phyloP scores from a whole-genome alignment of 2,113 vertebrate species.

The Sardina pilchardus region DNA sequence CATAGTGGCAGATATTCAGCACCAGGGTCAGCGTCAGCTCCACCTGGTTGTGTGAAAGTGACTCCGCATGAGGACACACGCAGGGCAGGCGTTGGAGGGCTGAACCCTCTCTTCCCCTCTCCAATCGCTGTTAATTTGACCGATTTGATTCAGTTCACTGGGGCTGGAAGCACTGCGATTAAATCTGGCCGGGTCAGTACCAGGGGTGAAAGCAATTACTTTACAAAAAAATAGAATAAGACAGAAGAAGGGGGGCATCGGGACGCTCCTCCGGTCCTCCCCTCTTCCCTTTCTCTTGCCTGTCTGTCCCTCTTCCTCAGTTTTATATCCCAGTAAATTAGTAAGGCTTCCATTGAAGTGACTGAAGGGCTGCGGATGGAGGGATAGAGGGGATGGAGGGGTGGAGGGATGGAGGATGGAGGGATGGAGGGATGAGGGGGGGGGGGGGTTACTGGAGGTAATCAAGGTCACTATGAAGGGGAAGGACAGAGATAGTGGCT shows the following conservation, averaged over 20 bases:
- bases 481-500: slow-evolving; percentile 25
- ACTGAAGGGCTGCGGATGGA: slow-evolving; percentile 62
- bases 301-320: slow-evolving; percentile 43
- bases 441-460: slow-evolving; percentile 44
- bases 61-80: background rate
- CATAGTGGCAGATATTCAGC: background rate
- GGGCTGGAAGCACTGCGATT: slow-evolving; percentile 71
- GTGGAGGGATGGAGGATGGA: too few species aligned
- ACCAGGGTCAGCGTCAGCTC: background rate
- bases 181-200: slow-evolving; percentile 76
- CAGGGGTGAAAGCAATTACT: slow-evolving; percentile 79
- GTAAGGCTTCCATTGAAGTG: slow-evolving; percentile 63
- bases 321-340: slow-evolving; percentile 65
- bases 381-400: background rate
- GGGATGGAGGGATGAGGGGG: slow-evolving; percentile 46
- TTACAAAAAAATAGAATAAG: slow-evolving; percentile 66
- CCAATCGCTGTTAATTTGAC: slow-evolving; percentile 71
- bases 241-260: slow-evolving; percentile 58
- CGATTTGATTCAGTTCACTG: slow-evolving; percentile 74
- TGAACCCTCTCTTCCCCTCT: slow-evolving; percentile 56
- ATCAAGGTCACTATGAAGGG: slow-evolving; percentile 70
- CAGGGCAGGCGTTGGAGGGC: background rate
- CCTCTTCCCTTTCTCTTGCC: slow-evolving; percentile 35
- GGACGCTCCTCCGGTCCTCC: slow-evolving; percentile 47
- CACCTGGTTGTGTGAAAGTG: slow-evolving; percentile 1